Base-by-base conservation (phyloP, 2,888 invertebrate genomes). In the Napeogenes inachia region DNA sequence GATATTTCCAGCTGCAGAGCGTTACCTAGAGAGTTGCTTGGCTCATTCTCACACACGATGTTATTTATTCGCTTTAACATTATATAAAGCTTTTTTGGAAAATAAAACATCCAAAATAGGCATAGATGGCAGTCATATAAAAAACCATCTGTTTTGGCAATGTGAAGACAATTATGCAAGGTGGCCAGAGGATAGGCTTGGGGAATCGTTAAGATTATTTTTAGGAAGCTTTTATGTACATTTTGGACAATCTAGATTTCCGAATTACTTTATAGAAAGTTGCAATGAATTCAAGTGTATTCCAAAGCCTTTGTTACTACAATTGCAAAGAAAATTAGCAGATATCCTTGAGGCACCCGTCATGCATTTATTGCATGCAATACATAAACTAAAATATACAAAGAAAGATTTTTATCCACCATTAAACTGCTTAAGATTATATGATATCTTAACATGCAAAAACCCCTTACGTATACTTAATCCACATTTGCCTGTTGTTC, bases 131-230 rank as follows among this genome's bases (percentile, higher is more conserved):
- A 93, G 94, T 65, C 96, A 96, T 73, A 91, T 96, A 45, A 92
- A 95, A 60, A 93, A 93, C 68, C 93, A 94, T 73, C 80, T 96
- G 42, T 95, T 95, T 78, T 95, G 94, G 94, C 92, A 95, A 82
- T 94, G 95, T 71, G 95, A 96, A 81, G 91, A 93, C 64, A 93
- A 94, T 71, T 93, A 92, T 70, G 91, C 92, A 0, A 92, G 91
- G 64, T 96, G 95, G 95, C 93, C 94, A 0, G 95, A 95, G 75
- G 94, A 94, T 75, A 91, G 93, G 58, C 85, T 95, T 2, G 96
- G 96, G 3, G 93, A 93, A 74, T 92, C 93, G 33, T 75, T 96
- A 13, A 79, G 93, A 56, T 79, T 91, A 10, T 92, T 96, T 68
- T 84, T 96, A 6, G 84, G 90, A 57, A 91, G 91, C 13, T 92